Conservation (phyloP, 2,113 vertebrate genomes). For the Nannobrachium achirus region DNA sequence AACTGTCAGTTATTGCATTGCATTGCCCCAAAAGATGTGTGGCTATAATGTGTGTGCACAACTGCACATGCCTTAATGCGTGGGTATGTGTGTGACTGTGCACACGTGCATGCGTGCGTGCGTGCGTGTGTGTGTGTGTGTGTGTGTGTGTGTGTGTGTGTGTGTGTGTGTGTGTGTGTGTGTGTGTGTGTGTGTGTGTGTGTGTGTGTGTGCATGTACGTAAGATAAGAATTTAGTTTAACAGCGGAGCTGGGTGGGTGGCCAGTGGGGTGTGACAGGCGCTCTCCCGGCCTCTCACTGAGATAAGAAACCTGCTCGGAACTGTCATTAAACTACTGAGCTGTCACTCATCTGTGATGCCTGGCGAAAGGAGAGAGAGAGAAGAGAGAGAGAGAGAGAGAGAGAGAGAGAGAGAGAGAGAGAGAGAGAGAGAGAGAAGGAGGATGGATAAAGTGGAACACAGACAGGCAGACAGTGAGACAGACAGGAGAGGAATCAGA, state of each 20-base stretch:
- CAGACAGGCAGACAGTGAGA: background rate
- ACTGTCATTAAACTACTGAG: slow-evolving; percentile 46
- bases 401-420: background rate
- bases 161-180: slow-evolving; percentile 5
- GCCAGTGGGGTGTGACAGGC: slow-evolving; percentile 32
- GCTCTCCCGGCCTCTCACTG: slow-evolving; percentile 34
- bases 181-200: slow-evolving; percentile 18
- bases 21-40: too few species aligned
- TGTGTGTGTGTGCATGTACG: slow-evolving; percentile 5
- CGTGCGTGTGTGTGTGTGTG: background rate
- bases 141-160: slow-evolving; percentile 12
- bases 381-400: background rate
- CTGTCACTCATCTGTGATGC: slow-evolving; percentile 53
- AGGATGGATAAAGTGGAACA: background rate
- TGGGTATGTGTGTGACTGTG: too few species aligned
- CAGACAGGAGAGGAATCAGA: background rate
- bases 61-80: too few species aligned
- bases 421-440: background rate
- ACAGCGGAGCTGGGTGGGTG: slow-evolving; percentile 4
- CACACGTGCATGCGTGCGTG: too few species aligned
- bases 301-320: slow-evolving; percentile 38
- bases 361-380: background rate
- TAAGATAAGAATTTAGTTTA: background rate
- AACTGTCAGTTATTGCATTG: too few species aligned
- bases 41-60: too few species aligned